Base-by-base conservation (phyloP, 2,113 vertebrate species). In the Cottus gobio region DNA sequence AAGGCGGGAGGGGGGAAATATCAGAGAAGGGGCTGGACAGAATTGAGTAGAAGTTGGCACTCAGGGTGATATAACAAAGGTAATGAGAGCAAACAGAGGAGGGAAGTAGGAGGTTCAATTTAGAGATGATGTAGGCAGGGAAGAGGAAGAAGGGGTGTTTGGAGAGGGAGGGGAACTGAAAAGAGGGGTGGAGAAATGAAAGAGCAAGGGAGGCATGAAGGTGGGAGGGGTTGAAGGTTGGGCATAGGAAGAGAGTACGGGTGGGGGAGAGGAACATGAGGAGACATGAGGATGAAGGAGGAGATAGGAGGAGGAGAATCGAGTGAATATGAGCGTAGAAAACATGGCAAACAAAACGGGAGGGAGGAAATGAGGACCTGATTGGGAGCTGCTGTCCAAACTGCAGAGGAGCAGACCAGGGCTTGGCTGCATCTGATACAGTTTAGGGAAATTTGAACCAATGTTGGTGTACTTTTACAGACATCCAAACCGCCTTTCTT, bases 31-130 rank as follows among this genome's bases (percentile, higher is more conserved):
- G 57, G 68, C 30, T 5, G 79, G 69, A 56, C 7, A 31, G 15
- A 58, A 42, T 80, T 79, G 24, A 67, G 77, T 68, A 78, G 63
- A 77, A 80, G 75, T 24, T 76, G 57, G 80, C 37, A 50, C 71
- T 66, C 0, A 1, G 26, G 46, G 8, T 74, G 67, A 82, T 78
- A 44, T 77, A 86, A 75, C 62, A 10, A 71, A 65, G 75, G 57
- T 77, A 79, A 82, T 70, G 69, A 74, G 80, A 36, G 64, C 54
- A 71, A 60, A 81, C 26, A 80, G 71, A 26, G 24, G 44, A 48
- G 66, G 74, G 50, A 3, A 46, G 42, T 64, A 61, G 31, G 63
- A 37, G 12, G 78, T 71, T 78, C 34, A 71, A 50, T 69, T 71
- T 56, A 37, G 44, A 65, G 74, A 42, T 65, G 60, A 42, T 39